Base-by-base conservation (phyloP, 2,797 vertebrate genomes). In the Odontamblyopus rebecca region DNA sequence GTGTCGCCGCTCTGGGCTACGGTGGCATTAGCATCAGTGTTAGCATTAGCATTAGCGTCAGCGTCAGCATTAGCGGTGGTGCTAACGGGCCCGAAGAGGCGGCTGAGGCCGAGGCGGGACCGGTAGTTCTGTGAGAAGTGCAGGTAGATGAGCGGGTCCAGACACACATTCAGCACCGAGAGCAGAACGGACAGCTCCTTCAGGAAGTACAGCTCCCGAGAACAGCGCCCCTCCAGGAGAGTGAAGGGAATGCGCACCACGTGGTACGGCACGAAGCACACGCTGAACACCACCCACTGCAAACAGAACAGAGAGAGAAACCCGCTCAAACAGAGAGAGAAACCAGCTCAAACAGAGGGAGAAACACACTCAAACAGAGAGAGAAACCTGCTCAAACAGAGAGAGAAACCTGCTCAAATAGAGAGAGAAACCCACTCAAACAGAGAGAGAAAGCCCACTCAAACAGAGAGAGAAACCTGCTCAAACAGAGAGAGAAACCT, bases 71-170 rank as follows among this genome's bases (percentile, higher is more conserved):
- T 59, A 12, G 26, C 27, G 4, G 27, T 29, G 56, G 11, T 2
- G 2, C 66, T 85, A 85, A 83, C 82, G 4, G 5, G 2, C 61
- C 18, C 44, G 2, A 62, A 12, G 1, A 0, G 2, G 6, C 38
- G 30, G 41, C 2, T 44, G 23, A 71, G 30, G 13, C 61, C 27
- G 73, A 92, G 51, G 76, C 84, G 86, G 0, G 76, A n/a, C 50
- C 92, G 70, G 77, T 92, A 94, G 16, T 79, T 85, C 67, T 90
- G 89, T 70, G 87, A 93, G 87, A 93, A 92, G 60, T 92, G 80
- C 76, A 93, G 93, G 61, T 94, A 93, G 84, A 94, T 89, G 65
- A 94, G 71, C 0, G 93, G 92, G 76, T 93, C 93, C 66, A 94
- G 76, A 72, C 93, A 94, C 38, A 92, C 78, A 7, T 93, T 94